Percentiles rank a stretch among this genome's conserved stretches.
Conservation (phyloP, 2,113 vertebrate genomes). For the Tylochromis polylepis region DNA sequence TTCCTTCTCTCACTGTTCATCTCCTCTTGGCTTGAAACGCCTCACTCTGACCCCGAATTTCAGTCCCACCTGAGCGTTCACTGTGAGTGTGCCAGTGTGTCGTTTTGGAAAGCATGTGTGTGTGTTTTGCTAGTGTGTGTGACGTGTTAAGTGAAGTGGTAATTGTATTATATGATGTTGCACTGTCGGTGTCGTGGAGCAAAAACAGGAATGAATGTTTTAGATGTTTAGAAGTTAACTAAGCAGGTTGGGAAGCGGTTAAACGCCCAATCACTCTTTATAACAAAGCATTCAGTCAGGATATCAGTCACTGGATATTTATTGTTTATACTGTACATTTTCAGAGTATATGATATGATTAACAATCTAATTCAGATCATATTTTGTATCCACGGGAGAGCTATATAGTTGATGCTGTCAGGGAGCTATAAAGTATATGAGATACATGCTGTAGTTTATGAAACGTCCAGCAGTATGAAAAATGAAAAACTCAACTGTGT, state of each 20-base stretch:
- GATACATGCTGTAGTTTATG: background rate
- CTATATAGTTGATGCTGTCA: background rate
- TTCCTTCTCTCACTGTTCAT: background rate
- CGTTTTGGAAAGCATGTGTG: slow-evolving; percentile 5
- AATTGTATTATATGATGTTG: slow-evolving; percentile 46
- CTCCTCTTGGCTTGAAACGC: background rate
- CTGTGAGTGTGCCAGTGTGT: slow-evolving; percentile 55
- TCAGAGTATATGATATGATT: slow-evolving; percentile 43
- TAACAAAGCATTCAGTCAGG: slow-evolving; percentile 34
- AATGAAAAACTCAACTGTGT: background rate
- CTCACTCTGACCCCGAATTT: slow-evolving; percentile 3
- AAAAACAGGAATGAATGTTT: slow-evolving; percentile 46
- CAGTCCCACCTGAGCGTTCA: slow-evolving; percentile 47
- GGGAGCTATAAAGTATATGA: background rate
- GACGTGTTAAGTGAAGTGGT: slow-evolving; percentile 23
- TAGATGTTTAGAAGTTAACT: slow-evolving; percentile 26
- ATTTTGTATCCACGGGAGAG: slow-evolving; percentile 54
- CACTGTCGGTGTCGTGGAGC: slow-evolving; percentile 46
- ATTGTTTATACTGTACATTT: slow-evolving; percentile 67
- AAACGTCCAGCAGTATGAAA: background rate
- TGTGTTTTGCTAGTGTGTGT: slow-evolving; percentile 21
- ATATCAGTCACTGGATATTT: slow-evolving; percentile 60
- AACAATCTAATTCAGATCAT: slow-evolving; percentile 35
- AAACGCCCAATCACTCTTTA: background rate
- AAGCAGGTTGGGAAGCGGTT: slow-evolving; percentile 11